Base-by-base conservation (phyloP, 2,888 invertebrate genomes). In the Zaprionus obscuricornis region DNA sequence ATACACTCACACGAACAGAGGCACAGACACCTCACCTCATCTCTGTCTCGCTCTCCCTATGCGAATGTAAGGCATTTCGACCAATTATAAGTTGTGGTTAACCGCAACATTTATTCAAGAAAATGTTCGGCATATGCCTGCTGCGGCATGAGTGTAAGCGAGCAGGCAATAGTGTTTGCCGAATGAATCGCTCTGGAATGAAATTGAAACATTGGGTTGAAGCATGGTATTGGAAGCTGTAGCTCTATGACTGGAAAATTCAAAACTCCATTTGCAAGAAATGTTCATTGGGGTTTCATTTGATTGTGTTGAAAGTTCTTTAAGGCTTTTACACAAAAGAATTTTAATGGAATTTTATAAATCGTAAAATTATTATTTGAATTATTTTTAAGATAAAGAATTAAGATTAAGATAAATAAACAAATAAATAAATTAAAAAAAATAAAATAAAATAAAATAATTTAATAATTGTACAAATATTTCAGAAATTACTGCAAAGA, bases 1-100 rank as follows among this genome's bases (percentile, higher is more conserved):
- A 11, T 13, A 33, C 4, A 27, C 39, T 10, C 20, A 24, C 47
- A 27, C n/a, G n/a, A 26, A 36, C 37, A 24, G 31, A 24, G n/a
- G 4, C 4, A 22, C 5, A 22, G 22, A 22, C 22, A 7, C 22
- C 22, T 22, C 24, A 54, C 59, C 66, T 55, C 67, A 51, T 47
- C 56, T 8, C n/a, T n/a, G 22, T n/a, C 27, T 8, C 31, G 29
- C 45, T 63, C 56, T n/a, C n/a, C n/a, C n/a, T 45, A 47, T 47
- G 65, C 63, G 78, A 66, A 73, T 78, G 75, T 64, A 78, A 78
- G 78, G 78, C 84, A 84, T 84, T 77, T 87, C 88, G 86, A 89
- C 90, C 90, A 90, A 90, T 90, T 89, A 90, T 88, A 90, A 88
- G 88, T 89, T 90, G 90, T 73, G 90, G 90, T 90, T 90, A 90